These are phyloP conservation scores for Ploceus nigricollis DNA, from an alignment of 2,113 vertebrate genomes.

Conservation along the genomic window DNA sequence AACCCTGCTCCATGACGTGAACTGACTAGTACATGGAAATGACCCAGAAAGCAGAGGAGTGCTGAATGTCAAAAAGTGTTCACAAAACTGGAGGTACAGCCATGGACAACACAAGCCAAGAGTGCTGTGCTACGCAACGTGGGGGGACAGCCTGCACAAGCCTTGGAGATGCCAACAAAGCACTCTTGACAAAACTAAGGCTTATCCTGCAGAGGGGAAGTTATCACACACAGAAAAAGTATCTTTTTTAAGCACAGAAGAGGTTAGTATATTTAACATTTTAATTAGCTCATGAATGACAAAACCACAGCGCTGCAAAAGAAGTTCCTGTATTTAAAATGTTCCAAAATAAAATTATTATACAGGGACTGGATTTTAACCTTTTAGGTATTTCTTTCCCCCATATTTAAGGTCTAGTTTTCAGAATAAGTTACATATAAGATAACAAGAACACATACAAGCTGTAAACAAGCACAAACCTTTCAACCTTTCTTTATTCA, in stretches of 20 bases:
- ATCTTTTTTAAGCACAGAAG: not conserved
- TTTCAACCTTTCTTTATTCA: not conserved
- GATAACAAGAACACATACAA: not conserved
- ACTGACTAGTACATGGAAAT: accelerated
- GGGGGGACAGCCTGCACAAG: not conserved
- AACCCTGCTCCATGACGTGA: not conserved
- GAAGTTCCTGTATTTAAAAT: not conserved
- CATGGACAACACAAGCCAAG: not conserved
- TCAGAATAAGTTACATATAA: not conserved
- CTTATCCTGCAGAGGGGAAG: not conserved
- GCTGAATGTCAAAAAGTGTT: accelerated
- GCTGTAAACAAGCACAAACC: not conserved
- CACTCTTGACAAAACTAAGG: not conserved
- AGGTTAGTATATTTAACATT: not conserved
- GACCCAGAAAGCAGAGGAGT: not conserved
- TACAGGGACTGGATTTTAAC: not conserved
- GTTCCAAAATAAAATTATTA: not conserved
- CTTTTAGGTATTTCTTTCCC: not conserved
- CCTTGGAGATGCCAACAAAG: not conserved
- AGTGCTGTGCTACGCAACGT: accelerated
- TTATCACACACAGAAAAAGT: not conserved
- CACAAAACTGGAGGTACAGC: not conserved
- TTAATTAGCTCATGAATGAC: not conserved
- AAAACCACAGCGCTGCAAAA: not conserved
- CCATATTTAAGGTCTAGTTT: not conserved